phyloP scores from a whole-genome alignment of 2,797 vertebrate species.

The Thamnophis elegans region DNA sequence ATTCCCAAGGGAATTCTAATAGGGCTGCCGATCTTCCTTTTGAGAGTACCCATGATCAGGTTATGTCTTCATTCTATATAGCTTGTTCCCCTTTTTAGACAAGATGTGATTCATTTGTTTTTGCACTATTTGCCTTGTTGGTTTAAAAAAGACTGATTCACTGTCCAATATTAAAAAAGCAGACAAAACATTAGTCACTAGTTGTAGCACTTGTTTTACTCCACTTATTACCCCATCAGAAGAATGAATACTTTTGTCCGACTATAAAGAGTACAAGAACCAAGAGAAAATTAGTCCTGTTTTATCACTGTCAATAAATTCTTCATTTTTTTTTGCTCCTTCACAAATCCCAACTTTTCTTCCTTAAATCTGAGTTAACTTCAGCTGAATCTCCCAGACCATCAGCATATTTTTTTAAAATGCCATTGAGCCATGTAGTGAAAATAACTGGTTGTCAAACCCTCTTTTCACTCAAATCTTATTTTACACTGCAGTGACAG shows the following conservation, averaged over 20 bases:
- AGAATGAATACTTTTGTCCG: neutral
- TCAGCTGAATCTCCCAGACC: constrained; percentile 19
- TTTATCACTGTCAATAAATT: neutral
- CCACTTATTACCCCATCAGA: neutral
- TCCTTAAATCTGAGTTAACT: constrained; percentile 18
- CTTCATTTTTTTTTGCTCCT: neutral
- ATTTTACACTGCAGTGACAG: neutral
- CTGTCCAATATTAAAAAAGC: neutral
- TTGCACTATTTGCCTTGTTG: neutral
- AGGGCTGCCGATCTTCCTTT: neutral
- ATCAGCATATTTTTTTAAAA: constrained; percentile 29
- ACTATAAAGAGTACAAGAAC: neutral
- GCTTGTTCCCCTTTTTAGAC: neutral
- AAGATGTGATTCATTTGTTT: neutral
- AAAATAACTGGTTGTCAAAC: neutral
- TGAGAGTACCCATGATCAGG: neutral
- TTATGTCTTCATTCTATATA: neutral
- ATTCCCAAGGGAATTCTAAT: neutral
- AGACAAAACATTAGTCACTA: neutral
- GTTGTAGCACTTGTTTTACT: neutral
- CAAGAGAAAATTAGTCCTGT: neutral
- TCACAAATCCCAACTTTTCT: neutral
- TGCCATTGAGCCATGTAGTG: neutral
- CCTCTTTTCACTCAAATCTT: neutral
- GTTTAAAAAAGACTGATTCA: neutral